Base-by-base conservation (phyloP, 1,140 invertebrate species). In the Conus betulinus region DNA sequence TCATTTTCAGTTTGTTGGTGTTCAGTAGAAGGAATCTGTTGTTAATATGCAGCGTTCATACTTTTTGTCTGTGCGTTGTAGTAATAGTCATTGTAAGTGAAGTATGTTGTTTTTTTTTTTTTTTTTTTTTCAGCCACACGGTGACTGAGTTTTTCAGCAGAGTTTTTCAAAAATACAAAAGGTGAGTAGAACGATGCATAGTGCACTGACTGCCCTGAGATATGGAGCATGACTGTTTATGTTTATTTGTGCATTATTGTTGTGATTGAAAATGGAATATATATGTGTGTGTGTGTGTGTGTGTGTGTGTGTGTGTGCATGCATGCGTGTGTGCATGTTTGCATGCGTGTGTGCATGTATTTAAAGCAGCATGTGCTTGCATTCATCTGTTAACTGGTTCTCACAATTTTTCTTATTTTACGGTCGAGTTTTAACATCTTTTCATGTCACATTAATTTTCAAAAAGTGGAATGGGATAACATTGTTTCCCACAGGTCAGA, bases 61-160 rank as follows among this genome's bases (percentile, higher is more conserved):
- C 6, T 25, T 11, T 17, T 6, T 74, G 8, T 23, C 71, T 25
- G 15, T 74, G 23, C 23, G 15, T 74, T 74, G 6, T 17, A 7
- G 23, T 13, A 6, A 25, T 23, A 74, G 23, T 74, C 71, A 23
- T n/a, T 74, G 15, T 84, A 76, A n/a, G 52, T 6, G 52, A 27
- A 84, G 3, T 51, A 11, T 88, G 23, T 74, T 84, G 52, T n/a
- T 76, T 88, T 85, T 51, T 81, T 55, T 88, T n/a, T 84, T 87
- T 90, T 79, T 85, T 85, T 87, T 39, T 90, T 91, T 90, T 88
- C 91, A 97, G 97, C 90, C 96, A 96, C 93, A 96, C 97, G 63
- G 84, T 90, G 51, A 53, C 57, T 71, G 87, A 51, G 13, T 86
- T 94, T n/a, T 53, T 84, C 91, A 23, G 89, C 84, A 85, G 94